Evolutionary conservation across 2,113 vertebrate genomes (phyloP).

Genomic region (Circaetus cinerascens): DNA sequence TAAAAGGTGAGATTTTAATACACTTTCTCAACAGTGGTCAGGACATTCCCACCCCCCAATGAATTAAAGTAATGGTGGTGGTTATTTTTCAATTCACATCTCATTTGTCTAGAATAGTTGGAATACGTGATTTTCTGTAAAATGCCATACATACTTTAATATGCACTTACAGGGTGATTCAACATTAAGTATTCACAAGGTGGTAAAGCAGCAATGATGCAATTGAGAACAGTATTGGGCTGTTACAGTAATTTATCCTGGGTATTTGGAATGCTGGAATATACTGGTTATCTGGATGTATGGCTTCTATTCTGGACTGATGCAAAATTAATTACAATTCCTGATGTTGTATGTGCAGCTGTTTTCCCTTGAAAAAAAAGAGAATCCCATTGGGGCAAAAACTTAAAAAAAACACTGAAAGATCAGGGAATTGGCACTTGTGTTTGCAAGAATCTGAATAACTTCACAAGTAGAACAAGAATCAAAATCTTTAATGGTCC

Average conservation of each 20-base stretch:
- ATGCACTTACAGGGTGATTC: background rate
- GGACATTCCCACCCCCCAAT: background rate
- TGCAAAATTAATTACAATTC: background rate
- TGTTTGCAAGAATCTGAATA: background rate
- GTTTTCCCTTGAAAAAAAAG: background rate
- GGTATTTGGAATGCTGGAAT: background rate
- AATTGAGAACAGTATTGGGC: background rate
- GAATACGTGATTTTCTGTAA: background rate
- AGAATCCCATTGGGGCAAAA: background rate
- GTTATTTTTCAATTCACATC: background rate
- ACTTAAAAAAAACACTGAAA: background rate
- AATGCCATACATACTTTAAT: background rate
- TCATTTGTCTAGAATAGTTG: background rate
- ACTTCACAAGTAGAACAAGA: background rate
- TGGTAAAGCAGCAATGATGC: background rate
- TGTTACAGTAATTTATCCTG: background rate
- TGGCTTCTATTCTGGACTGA: background rate
- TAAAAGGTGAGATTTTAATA: background rate
- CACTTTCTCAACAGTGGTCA: background rate
- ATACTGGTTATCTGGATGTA: background rate
- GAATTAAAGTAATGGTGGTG: background rate
- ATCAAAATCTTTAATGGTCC: background rate
- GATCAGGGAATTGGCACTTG: background rate
- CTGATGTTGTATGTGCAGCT: background rate
- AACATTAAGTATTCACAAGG: background rate